Percentiles rank a stretch among this genome's conserved stretches.
These are phyloP conservation scores for Salvelinus namaycush DNA, from an alignment of 2,113 vertebrate genomes.

Conservation along the genomic window DNA sequence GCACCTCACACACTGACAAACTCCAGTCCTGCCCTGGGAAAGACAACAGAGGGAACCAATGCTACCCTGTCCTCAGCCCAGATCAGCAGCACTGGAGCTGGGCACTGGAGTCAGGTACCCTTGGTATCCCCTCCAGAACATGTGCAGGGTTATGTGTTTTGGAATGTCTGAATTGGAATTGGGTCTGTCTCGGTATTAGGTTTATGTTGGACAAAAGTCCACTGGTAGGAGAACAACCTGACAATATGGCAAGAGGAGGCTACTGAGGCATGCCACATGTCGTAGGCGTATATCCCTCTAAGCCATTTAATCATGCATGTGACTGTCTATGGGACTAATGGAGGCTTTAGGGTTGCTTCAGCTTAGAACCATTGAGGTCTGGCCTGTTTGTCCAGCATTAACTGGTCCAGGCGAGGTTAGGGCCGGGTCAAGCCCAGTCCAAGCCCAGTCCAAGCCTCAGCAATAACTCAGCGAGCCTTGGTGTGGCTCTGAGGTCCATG, in stretches of 20 bases:
- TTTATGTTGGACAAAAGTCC: conserved; percentile 11
- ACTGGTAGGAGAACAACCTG: conserved; percentile 31
- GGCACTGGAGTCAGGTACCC: conserved; percentile 33
- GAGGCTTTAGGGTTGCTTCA: neutral
- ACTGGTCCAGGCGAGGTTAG: conserved; percentile 34
- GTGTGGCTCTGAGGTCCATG: conserved; percentile 41
- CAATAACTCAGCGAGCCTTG: conserved; percentile 32
- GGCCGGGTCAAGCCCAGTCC: conserved; percentile 33
- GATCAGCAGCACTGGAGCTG: conserved; percentile 33
- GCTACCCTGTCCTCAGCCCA: conserved; percentile 30
- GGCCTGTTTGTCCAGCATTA: conserved; percentile 47
- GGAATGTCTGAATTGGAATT: conserved; percentile 50
- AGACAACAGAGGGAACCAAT: conserved; percentile 34
- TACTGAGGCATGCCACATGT: neutral
- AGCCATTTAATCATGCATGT: neutral
- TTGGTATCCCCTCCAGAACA: conserved; percentile 41
- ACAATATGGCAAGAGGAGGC: conserved; percentile 4
- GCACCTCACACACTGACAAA: conserved; percentile 34
- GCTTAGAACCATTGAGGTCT: neutral
- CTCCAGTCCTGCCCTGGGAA: conserved; percentile 36
- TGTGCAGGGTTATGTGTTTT: conserved; percentile 40
- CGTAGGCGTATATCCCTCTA: neutral
- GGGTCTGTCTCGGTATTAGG: conserved; percentile 25
- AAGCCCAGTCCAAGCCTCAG: conserved; percentile 41
- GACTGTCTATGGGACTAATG: neutral